Evolutionary conservation across 1,140 invertebrate species (phyloP).

Genomic region (Asobara japonica): DNA sequence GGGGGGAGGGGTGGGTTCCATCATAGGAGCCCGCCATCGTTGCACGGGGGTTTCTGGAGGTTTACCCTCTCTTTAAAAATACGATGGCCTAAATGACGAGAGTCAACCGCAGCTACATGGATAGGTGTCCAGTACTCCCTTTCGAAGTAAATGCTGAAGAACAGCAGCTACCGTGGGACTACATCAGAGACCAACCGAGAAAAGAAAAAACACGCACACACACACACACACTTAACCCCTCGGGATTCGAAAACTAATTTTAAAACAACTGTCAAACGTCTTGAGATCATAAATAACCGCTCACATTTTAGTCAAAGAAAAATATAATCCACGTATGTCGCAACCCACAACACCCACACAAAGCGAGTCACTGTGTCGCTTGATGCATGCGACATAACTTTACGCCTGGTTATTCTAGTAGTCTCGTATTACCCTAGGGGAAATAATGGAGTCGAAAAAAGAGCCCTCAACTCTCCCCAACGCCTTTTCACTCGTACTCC

Average conservation of each 20-base stretch:
- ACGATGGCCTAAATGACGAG: no score
- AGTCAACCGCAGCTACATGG: no score
- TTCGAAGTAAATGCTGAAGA: no score
- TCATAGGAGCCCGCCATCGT: no score
- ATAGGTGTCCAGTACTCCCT: no score
- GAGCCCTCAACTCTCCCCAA: conserved; percentile 1
- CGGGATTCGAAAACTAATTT: neutral
- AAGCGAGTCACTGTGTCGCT: conserved; percentile 11
- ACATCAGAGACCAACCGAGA: no score
- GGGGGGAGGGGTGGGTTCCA: no score
- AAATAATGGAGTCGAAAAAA: neutral
- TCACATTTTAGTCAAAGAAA: neutral
- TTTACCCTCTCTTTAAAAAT: no score
- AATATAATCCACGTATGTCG: neutral
- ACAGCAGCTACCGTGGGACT: no score
- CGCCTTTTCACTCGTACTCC: conserved; percentile 10
- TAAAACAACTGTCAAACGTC: neutral
- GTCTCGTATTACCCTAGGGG: conserved; percentile 8
- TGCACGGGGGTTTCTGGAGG: no score
- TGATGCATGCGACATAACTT: neutral
- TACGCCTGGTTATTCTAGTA: conserved; percentile 6
- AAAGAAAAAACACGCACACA: no score
- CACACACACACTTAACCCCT: no score
- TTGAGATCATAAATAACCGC: neutral
- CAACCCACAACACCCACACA: neutral